Base-by-base conservation (phyloP, 2,113 vertebrate genomes). In the Sinocyclocheilus anophthalmus region DNA sequence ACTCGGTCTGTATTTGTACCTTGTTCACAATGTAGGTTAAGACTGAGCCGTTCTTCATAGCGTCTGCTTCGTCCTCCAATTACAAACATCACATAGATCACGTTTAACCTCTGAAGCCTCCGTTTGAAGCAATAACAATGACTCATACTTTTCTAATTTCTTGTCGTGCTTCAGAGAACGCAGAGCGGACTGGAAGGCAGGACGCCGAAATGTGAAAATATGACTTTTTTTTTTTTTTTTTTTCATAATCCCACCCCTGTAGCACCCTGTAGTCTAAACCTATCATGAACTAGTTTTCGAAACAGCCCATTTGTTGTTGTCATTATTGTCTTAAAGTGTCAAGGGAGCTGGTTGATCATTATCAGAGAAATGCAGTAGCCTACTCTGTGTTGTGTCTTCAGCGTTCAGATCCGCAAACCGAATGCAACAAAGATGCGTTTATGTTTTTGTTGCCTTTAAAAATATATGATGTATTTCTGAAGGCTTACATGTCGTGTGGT, bases 1-100 rank as follows among this genome's bases (percentile, higher is more conserved):
- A 48, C n/a, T n/a, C 72, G 12, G 5, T 88, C 87, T 81, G 87
- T 85, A 84, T 75, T 81, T 76, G 76, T 33, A 45, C 45, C 26
- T 59, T 22, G 55, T 59, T 75, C 24, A 65, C 39, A n/a, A 33
- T 81, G 65, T 72, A 81, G 50, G 37, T 33, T 55, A 78, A 20
- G 18, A 78, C 16, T 55, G 48, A 13, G 26, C 50, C 18, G 4
- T 55, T 33, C 7, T 57, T 57, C 26, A 55, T 26, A 78, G 50
- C 9, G 9, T 33, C 10, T 72, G 33, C 33, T 50, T 48, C 14
- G 26, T 22, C 77, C 30, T 80, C 55, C 53, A 14, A 39, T 59
- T 39, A 79, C 53, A 37, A 39, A 39, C 55, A n/a, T 24, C 33
- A 59, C 48, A 20, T 24, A 76, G 22, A 69, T 83, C 59, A 88